Base-by-base conservation (phyloP, 2,888 invertebrate species). In the Coecobrya sp. region DNA sequence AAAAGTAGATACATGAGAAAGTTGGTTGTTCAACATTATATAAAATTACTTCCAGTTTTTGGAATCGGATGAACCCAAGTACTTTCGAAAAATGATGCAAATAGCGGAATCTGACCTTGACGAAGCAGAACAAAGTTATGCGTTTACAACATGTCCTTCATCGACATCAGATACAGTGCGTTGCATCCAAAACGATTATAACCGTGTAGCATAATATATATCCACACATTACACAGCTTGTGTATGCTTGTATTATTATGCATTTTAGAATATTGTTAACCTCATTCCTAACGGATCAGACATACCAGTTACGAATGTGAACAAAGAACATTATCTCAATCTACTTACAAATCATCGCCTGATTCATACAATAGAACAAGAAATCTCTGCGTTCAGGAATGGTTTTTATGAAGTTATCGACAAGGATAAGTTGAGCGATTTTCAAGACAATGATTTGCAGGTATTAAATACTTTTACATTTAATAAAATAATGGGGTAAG, bases 321-420 rank as follows among this genome's bases (percentile, higher is more conserved):
- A 89, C 25, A 82, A 82, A 25, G 89, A 89, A 52, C 82, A 89
- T n/a, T 89, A 82, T 19, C 36, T 89, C 1, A 89, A 89, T 42
- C 52, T 82, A 0, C 55, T 89, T 2, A 25, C 82, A 5, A 4
- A 52, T 7, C 27, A 89, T 55, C 82, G 82, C 3, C 55, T 89
- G 4, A 70, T 89, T 5, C 89, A 89, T 36, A 16, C 49, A 22
- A 55, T 89, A 16, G 82, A 81, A 22, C 68, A 49, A 22, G 89
- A 89, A 70, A 82, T 89, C 1, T 25, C 49, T 5, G 89, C 27
- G 8, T 82, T 89, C 13, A 68, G 89, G 27, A 13, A 22, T 22
- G 89, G 89, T 7, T 89, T 89, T 27, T 70, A 70, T 42, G 49
- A 68, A 55, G 89, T 82, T 1, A 65, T 89, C 36, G 68, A 55